Base-by-base conservation (phyloP, 2,888 invertebrate species). In the Andricus curvator region DNA sequence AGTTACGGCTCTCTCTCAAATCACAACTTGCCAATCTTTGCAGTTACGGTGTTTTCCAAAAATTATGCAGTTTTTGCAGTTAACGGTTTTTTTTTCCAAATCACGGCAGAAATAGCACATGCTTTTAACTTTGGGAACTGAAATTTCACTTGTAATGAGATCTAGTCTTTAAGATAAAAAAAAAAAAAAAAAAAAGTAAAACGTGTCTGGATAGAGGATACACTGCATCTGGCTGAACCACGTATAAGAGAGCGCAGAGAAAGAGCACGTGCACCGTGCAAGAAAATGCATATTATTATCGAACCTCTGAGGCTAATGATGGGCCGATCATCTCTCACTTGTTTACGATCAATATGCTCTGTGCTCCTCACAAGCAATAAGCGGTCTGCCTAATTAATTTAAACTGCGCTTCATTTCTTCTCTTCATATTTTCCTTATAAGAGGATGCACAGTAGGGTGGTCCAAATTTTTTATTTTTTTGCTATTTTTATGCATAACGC, bases 261-360 rank as follows among this genome's bases (percentile, higher is more conserved):
- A 25, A 51, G 70, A 80, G 85, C 88, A 86, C 87, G 88, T 87
- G 88, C 84, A 85, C 77, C 82, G 60, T 44, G 37, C 77, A 77
- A 22, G 56, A 70, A 25, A 88, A 37, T 88, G 90, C 89, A 89
- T 90, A 88, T 88, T 88, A 91, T 91, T 90, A 91, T 89, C 89
- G 85, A 80, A 83, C 81, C 87, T 86, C 86, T 87, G 85, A 86
- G 82, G 82, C 85, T 90, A 89, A 90, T 88, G 88, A 91, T 87
- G 86, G 88, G 82, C 84, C 89, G 89, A 90, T 90, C 88, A 87
- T 86, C 87, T 85, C 86, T 86, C 89, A 37, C 37, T 89, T 89
- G 89, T 90, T 91, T 90, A 91, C 89, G 89, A 84, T 86, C 85
- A 80, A 79, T 76, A 82, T 84, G 85, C 83, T 85, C 22, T 41